phyloP scores from a whole-genome alignment of 2,888 invertebrate species.

The Aphelenchoides bicaudatus region DNA sequence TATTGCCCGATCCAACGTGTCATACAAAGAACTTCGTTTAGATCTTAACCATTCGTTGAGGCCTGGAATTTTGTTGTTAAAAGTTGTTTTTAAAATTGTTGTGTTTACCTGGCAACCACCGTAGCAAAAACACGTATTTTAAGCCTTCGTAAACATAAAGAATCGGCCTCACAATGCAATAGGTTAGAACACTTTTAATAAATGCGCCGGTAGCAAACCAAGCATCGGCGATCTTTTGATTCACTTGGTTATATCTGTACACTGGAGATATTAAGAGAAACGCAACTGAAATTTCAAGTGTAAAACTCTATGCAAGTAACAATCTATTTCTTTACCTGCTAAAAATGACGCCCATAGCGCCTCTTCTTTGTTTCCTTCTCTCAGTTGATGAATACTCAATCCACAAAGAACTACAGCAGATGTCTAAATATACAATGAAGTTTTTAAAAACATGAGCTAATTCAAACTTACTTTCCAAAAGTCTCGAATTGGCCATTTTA shows the following conservation, averaged over 20 bases:
- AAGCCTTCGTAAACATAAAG: conserved; percentile 38
- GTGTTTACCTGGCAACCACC: conserved; percentile 51
- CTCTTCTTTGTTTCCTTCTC: conserved; percentile 24
- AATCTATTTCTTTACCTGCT: conserved; percentile 19
- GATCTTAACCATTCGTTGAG: conserved; percentile 6
- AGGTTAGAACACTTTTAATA: conserved; percentile 27
- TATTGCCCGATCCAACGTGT: conserved; percentile 21
- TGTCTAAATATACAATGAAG: conserved; percentile 30
- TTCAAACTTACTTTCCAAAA: conserved; percentile 30
- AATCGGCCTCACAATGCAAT: conserved; percentile 40
- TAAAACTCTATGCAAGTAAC: not conserved
- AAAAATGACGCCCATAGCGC: conserved; percentile 25
- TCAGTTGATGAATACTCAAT: conserved; percentile 23
- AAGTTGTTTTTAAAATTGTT: not conserved
- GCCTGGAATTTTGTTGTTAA: conserved; percentile 8
- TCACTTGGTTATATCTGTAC: conserved; percentile 50
- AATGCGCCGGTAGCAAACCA: conserved; percentile 15
- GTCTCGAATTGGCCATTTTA: conserved; percentile 49
- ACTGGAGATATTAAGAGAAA: conserved; percentile 51
- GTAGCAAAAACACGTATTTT: conserved; percentile 49
- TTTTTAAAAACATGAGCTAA: not conserved
- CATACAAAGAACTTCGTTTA: not conserved
- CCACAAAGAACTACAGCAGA: conserved; percentile 27
- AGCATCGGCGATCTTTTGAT: conserved; percentile 37
- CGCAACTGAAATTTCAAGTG: conserved; percentile 27